Evolutionary conservation across 2,113 vertebrate genomes (phyloP).

Genomic region (Urocitellus parryii): DNA sequence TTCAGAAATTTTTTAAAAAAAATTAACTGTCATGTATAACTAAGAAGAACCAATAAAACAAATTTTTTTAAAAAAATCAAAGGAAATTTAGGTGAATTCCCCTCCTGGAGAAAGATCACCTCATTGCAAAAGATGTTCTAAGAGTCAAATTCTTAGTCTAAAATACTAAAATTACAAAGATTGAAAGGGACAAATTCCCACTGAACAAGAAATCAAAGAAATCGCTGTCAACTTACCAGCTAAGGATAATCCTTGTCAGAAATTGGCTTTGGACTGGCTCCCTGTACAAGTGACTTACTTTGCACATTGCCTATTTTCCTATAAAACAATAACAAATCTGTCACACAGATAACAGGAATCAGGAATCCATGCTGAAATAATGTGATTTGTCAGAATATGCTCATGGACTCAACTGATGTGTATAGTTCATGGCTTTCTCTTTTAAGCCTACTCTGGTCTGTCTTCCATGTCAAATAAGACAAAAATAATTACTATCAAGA

Average conservation of each 20-base stretch:
- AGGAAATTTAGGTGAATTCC: background rate
- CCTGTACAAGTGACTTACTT: background rate
- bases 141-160: background rate
- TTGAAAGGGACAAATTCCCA: background rate
- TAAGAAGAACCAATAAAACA: background rate
- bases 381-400: background rate
- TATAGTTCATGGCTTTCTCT: background rate
- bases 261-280: background rate
- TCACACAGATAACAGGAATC: constrained; percentile 21
- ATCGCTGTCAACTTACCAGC: background rate
- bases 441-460: constrained; percentile 25
- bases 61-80: background rate
- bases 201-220: background rate
- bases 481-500: constrained; percentile 54
- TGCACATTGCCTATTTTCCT: background rate
- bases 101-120: background rate
- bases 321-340: constrained; percentile 3
- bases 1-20: background rate
- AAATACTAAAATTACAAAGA: constrained; percentile 28
- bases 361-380: constrained; percentile 17
- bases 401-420: background rate
- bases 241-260: background rate
- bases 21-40: no score
- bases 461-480: constrained; percentile 25
- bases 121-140: background rate